Conservation (phyloP, 2,797 vertebrate genomes). For the Jordanella pulchra region DNA sequence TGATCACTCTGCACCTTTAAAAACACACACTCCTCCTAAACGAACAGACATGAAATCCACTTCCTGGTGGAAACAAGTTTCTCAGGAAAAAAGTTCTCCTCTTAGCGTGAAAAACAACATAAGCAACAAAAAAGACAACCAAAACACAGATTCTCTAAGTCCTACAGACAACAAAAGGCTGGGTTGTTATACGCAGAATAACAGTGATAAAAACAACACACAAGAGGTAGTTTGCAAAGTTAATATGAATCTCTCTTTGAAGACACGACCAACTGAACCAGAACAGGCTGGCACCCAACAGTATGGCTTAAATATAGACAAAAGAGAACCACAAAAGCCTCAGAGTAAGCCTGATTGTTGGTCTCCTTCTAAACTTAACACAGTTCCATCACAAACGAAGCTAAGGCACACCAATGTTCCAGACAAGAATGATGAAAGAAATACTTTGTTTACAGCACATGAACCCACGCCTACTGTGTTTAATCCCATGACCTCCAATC, state of each 20-base stretch:
- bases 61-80: slow-evolving; percentile 65
- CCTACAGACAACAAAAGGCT: slow-evolving; percentile 42
- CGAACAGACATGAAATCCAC: slow-evolving; percentile 58
- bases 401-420: slow-evolving; percentile 31
- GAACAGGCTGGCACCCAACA: slow-evolving; percentile 23
- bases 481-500: slow-evolving; percentile 35
- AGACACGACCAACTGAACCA: slow-evolving; percentile 34
- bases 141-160: slow-evolving; percentile 25
- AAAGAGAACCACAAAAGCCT: slow-evolving; percentile 42
- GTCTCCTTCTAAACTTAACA: slow-evolving; percentile 55
- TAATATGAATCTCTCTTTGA: slow-evolving; percentile 43
- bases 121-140: slow-evolving; percentile 33
- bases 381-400: slow-evolving; percentile 29
- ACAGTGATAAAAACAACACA: slow-evolving; percentile 46
- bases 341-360: slow-evolving; percentile 37
- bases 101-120: slow-evolving; percentile 9
- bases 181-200: slow-evolving; percentile 30
- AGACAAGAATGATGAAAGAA: slow-evolving; percentile 30
- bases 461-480: slow-evolving; percentile 29
- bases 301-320: slow-evolving; percentile 35
- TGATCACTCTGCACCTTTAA: slow-evolving; percentile 33
- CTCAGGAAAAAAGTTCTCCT: slow-evolving; percentile 42
- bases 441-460: slow-evolving; percentile 30
- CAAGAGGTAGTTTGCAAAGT: slow-evolving; percentile 35
- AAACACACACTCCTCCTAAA: slow-evolving; percentile 41